Conservation (phyloP, 2,888 invertebrate species). For the Conus canariensis region DNA sequence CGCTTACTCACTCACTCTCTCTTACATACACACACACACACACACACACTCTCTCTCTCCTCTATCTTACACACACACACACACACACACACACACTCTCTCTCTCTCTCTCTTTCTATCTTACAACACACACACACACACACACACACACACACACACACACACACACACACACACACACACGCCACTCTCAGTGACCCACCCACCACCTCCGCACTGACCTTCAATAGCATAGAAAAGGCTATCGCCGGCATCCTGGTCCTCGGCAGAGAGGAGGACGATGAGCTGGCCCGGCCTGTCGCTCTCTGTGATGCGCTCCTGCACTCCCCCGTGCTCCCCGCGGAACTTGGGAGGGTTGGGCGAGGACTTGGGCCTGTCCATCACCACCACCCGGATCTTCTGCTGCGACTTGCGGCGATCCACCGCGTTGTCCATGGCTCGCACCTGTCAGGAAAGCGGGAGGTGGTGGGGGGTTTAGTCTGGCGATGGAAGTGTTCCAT, state of each 20-base stretch:
- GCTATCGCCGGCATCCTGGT: constrained; percentile 90
- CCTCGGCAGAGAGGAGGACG: constrained; percentile 90
- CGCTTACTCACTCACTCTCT: too few relatives aligned
- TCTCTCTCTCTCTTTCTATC: too few relatives aligned
- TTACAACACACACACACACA: background rate
- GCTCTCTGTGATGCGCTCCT: constrained; percentile 75
- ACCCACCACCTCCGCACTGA: constrained; percentile 55
- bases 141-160: constrained; percentile 21
- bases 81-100: background rate
- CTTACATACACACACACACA: too few relatives aligned
- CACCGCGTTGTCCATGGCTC: constrained; percentile 69
- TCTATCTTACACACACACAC: too few relatives aligned
- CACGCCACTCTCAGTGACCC: background rate
- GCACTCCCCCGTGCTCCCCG: constrained; percentile 25
- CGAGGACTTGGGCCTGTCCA: constrained; percentile 61
- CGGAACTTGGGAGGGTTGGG: constrained; percentile 83
- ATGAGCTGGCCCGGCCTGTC: constrained; percentile 93
- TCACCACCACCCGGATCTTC: constrained; percentile 66
- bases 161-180: constrained; percentile 21
- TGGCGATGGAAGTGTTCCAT: too few relatives aligned
- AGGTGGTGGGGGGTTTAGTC: background rate
- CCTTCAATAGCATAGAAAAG: constrained; percentile 93
- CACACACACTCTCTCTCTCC: too few relatives aligned
- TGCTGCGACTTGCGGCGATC: constrained; percentile 57
- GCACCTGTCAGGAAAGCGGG: constrained; percentile 50